Conservation (phyloP, 2,113 vertebrate species). For the Martes martes region DNA sequence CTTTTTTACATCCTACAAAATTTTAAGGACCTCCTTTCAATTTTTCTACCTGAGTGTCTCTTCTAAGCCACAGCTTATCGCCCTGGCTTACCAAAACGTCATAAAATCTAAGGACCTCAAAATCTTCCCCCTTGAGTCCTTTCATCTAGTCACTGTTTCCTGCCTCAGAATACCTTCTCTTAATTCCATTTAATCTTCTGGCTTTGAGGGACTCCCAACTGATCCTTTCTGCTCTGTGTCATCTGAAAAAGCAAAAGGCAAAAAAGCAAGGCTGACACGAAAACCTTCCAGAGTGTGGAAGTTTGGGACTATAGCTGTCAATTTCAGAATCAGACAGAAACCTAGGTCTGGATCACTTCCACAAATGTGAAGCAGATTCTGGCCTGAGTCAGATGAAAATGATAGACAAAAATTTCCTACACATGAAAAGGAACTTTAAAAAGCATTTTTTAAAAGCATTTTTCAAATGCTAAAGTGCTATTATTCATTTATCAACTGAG, state of each 20-base stretch:
- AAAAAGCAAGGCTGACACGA: background rate
- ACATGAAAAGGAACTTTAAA: background rate
- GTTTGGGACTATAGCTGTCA: background rate
- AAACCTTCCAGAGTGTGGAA: background rate
- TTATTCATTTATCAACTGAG: background rate
- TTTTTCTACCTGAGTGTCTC: slow-evolving; percentile 5
- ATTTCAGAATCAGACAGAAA: background rate
- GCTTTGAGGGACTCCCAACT: background rate
- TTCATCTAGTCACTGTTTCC: background rate
- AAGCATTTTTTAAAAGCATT: background rate
- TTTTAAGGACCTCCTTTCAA: slow-evolving; percentile 62
- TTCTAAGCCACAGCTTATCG: background rate
- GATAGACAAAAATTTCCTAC: background rate
- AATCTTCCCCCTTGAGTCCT: background rate
- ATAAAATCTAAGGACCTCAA: background rate
- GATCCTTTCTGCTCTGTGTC: background rate
- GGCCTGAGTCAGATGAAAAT: background rate
- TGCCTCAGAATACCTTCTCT: background rate
- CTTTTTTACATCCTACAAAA: slow-evolving; percentile 46
- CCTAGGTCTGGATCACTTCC: background rate
- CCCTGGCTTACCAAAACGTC: background rate
- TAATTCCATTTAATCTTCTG: background rate
- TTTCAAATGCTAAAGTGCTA: slow-evolving; percentile 3
- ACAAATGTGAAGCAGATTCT: background rate
- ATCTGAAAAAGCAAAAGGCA: slow-evolving; percentile 6